Evolutionary conservation across 2,113 vertebrate species (phyloP).

Genomic region (Cololabis saira): DNA sequence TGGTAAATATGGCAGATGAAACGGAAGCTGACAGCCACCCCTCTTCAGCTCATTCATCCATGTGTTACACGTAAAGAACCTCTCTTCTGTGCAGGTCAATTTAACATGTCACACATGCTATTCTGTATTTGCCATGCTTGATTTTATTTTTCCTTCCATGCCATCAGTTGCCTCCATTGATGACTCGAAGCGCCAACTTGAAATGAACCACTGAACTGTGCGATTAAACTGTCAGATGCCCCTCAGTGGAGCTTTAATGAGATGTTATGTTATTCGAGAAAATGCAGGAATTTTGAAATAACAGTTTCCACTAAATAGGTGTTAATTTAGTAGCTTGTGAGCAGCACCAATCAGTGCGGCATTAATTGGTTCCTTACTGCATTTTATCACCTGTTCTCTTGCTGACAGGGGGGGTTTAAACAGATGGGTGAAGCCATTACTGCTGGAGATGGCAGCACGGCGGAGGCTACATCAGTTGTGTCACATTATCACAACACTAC

Average conservation of each 20-base stretch:
- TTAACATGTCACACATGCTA: neutral
- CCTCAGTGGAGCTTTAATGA: neutral
- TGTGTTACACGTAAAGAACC: slow-evolving; percentile 8
- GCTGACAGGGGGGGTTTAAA: neutral
- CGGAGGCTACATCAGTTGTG: neutral
- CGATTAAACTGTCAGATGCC: neutral
- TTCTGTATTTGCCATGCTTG: neutral
- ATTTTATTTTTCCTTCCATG: neutral
- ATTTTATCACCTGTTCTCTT: slow-evolving; percentile 1
- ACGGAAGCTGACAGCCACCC: slow-evolving; percentile 39
- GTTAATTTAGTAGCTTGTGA: neutral
- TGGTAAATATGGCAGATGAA: slow-evolving; percentile 61
- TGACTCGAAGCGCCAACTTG: neutral
- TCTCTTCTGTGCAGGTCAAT: neutral
- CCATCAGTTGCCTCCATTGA: neutral
- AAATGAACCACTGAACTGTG: neutral
- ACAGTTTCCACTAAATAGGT: neutral
- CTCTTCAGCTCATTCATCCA: slow-evolving; percentile 30
- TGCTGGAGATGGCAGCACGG: neutral
- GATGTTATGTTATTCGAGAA: neutral
- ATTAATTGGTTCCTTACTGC: neutral
- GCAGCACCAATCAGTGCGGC: neutral
- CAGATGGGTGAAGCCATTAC: slow-evolving; percentile 1
- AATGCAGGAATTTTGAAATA: neutral
- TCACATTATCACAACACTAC: slow-evolving; percentile 11